Evolutionary conservation across 2,113 vertebrate species (phyloP), one percentile per base, ranked within the genome.

Genomic region (Nicator chloris): DNA sequence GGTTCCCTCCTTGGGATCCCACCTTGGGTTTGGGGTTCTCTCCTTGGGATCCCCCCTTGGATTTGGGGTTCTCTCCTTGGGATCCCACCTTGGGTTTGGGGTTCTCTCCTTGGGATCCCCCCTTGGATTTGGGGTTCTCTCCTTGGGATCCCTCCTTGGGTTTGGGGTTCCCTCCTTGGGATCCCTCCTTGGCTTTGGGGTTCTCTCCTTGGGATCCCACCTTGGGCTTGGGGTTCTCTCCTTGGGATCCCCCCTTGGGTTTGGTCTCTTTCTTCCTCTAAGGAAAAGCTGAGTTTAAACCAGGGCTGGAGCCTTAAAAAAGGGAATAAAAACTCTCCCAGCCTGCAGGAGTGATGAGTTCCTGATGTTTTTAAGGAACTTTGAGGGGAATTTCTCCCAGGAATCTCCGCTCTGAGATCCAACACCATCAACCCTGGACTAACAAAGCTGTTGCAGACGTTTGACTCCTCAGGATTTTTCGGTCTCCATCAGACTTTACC

Each of bases 91-190:
- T 56, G 19, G 11, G 7, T 39, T 51, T 61, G 28, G 20, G 33
- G 21, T 51, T 51, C 30, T 11, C 13, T 59, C 7, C 9, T 57
- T 13, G 9, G 56, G 56, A n/a, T 57, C 56, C 9, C 21, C 2
- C 31, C 4, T 21, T 21, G 53, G 22, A 6, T n/a, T 35, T 57
- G 56, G 13, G 30, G 22, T 22, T 69, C 47, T 4, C 1, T 31
- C 11, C 1, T 50, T 13, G 4, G 42, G 28, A 31, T 31, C 49
- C 28, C 15, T 0, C 3, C 0, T 27, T 27, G 53, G 30, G 5
- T 20, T 33, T 26, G 22, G 15, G 15, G 15, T 33, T 54, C 12
- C 31, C 8, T 44, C 8, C 4, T 21, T 7, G 6, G 30, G 70
- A 54, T 27, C 35, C 6, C 21, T 8, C 19, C 44, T 40, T 30